Evolutionary conservation across 2,113 vertebrate species (phyloP).

Genomic region (Cyanoderma ruficeps): DNA sequence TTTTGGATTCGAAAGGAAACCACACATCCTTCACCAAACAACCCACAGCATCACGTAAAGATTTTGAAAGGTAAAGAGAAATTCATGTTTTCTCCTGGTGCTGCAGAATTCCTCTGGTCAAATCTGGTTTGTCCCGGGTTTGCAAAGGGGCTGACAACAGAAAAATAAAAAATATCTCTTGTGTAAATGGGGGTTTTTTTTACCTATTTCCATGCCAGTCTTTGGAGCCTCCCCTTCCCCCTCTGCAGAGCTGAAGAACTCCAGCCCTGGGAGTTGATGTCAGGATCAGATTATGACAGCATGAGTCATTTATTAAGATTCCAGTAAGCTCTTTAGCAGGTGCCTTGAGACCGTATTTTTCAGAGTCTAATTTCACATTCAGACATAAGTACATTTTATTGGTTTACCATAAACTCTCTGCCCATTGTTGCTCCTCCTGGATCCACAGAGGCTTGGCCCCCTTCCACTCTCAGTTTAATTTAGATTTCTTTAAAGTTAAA

Average conservation of each 20-base stretch:
- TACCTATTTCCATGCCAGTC: not conserved
- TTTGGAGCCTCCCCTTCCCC: constrained; percentile 34
- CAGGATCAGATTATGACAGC: constrained; percentile 68
- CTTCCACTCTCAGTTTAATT: not conserved
- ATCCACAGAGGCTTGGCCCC: not conserved
- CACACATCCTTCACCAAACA: not conserved
- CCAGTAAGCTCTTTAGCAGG: constrained; percentile 69
- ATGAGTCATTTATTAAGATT: constrained; percentile 70
- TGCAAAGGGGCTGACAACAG: not conserved
- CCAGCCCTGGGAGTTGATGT: constrained; percentile 43
- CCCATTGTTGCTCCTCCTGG: not conserved
- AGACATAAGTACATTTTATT: constrained; percentile 52
- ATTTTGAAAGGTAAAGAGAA: not conserved
- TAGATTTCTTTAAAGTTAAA: not conserved
- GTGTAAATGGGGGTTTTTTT: not conserved
- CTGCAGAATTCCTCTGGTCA: not conserved
- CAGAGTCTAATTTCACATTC: constrained; percentile 62
- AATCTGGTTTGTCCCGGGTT: not conserved
- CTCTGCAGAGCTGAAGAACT: not conserved
- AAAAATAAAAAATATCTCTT: not conserved
- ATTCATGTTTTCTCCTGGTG: not conserved
- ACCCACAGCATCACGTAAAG: not conserved
- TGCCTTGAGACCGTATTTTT: constrained; percentile 63
- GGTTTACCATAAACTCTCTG: constrained; percentile 61
- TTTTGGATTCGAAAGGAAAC: not conserved